A percentile compares a stretch with the other conserved stretches of the same genome.
These are phyloP conservation scores for Brachypodius melanocephalos DNA, from an alignment of 2,113 vertebrate species.

Conservation along the genomic window DNA sequence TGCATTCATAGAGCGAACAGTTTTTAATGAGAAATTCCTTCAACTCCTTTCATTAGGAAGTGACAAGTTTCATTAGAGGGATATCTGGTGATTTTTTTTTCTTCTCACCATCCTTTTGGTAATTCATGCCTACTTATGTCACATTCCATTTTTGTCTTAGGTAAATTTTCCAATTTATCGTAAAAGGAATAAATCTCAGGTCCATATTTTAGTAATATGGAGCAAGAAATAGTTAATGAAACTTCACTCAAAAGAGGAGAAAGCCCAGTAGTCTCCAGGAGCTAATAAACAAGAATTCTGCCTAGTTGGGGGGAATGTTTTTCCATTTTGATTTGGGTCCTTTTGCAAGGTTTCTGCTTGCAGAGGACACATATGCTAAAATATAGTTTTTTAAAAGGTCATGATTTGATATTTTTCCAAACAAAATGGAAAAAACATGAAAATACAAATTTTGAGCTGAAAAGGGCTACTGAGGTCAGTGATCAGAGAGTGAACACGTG, in stretches of 20 bases:
- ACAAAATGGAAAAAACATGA: neutral
- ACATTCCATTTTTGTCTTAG: neutral
- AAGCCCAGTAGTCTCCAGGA: neutral
- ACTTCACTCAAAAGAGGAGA: neutral
- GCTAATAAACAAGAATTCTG: neutral
- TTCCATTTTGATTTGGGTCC: neutral
- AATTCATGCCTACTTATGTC: neutral
- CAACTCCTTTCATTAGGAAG: neutral
- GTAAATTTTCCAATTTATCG: neutral
- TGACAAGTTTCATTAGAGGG: conserved; percentile 19
- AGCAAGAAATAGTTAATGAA: neutral
- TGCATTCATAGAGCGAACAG: neutral
- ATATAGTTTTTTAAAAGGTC: neutral
- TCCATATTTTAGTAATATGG: neutral
- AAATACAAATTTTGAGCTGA: neutral
- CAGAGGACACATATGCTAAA: neutral
- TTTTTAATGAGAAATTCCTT: conserved; percentile 28
- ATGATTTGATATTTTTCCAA: neutral
- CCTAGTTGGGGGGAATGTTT: neutral
- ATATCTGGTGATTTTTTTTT: neutral
- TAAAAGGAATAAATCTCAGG: neutral
- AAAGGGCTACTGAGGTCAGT: neutral
- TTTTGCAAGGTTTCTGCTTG: neutral
- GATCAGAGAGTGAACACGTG: neutral
- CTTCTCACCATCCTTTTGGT: neutral